Base-by-base conservation (phyloP, 2,113 vertebrate genomes). In the Climacteris rufus region DNA sequence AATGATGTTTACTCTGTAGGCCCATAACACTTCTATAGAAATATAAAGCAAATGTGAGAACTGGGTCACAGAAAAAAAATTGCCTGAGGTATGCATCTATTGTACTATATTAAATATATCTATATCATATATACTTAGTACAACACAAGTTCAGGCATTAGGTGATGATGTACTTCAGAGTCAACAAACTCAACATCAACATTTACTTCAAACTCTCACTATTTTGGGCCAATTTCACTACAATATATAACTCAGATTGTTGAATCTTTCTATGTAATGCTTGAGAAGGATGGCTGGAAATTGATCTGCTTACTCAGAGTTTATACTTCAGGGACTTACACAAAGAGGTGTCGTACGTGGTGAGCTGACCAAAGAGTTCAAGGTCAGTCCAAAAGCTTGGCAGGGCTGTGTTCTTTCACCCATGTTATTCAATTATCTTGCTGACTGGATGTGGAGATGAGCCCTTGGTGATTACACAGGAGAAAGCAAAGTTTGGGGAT, bases 381-480 rank as follows among this genome's bases (percentile, higher is more conserved):
- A 93, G 94, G 94, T 76, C 61, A 71, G 81, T 18, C 53, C 53
- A 53, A 63, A 40, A 89, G 66, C 57, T 93, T 72, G n/a, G 42
- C 69, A 74, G 65, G 77, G 23, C 66, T 72, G 37, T 91, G 84
- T 49, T 94, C 65, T 68, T 45, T 93, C 82, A 89, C 87, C 89
- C 74, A 13, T 85, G 70, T 72, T 83, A 94, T 89, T 87, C 77
- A 89, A 20, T 93, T 91, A 85, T 87, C 89, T 85, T 64, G 65
- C 49, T 95, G 83, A 68, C 65, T 84, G 81, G n/a, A 60, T 53
- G 65, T 60, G 57, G 57, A 89, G 60, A 81, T 52, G 69, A 93
- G 53, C 31, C 31, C 25, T 79, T 59, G 45, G 61, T 91, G 81
- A 76, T 57, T 1, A 3, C 37, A 57, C 71, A 72, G 50, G 65